Evolutionary conservation across 2,797 vertebrate genomes (phyloP).

Genomic region (Sebastes diaconus): DNA sequence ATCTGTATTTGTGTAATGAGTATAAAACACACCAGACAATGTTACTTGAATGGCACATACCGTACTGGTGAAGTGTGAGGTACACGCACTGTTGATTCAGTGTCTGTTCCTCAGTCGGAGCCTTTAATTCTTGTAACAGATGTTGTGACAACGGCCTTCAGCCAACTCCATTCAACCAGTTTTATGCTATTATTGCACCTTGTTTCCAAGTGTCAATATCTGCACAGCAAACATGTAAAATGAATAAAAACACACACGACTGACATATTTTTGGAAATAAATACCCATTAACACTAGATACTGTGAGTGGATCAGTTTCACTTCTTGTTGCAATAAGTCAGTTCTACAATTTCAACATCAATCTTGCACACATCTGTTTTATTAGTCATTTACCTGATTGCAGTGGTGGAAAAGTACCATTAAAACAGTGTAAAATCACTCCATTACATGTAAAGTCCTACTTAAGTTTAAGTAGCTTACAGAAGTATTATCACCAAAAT

Average conservation of each 20-base stretch:
- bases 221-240: conserved; percentile 4
- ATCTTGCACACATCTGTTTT: not conserved
- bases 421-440: not conserved
- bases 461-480: not conserved
- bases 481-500: not conserved
- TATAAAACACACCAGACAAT: conserved; percentile 27
- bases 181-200: conserved; percentile 13
- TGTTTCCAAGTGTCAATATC: conserved; percentile 1
- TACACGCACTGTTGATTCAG: conserved; percentile 25
- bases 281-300: not conserved
- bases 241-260: conserved; percentile 24
- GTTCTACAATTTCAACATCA: not conserved
- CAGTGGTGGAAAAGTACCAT: not conserved
- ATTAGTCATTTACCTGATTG: not conserved
- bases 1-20: conserved; percentile 49
- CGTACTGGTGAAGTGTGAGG: conserved; percentile 23
- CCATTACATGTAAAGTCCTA: not conserved
- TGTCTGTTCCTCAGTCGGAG: conserved; percentile 34
- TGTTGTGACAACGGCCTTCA: conserved; percentile 38
- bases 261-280: not conserved
- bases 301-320: not conserved
- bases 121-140: conserved; percentile 46
- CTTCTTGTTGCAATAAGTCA: not conserved
- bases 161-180: conserved; percentile 26
- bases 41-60: conserved; percentile 44